Evolutionary conservation across 2,888 invertebrate genomes (phyloP).

Genomic region (Ormyrus rosae): DNA sequence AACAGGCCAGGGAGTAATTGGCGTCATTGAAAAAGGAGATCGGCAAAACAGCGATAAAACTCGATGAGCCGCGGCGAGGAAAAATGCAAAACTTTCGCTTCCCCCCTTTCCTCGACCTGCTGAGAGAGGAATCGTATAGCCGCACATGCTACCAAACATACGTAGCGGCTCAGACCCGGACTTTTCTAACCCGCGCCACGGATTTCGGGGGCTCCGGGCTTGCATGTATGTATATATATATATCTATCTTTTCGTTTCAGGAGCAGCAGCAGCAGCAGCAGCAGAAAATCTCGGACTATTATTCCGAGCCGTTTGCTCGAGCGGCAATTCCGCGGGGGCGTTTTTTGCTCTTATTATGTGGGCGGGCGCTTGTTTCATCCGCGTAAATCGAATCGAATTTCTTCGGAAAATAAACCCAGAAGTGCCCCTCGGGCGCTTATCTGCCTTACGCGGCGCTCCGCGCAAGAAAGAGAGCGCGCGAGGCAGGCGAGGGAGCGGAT

Average conservation of each 20-base stretch:
- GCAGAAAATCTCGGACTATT: slow-evolving; percentile 56
- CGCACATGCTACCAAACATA: background rate
- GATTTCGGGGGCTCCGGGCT: slow-evolving; percentile 23
- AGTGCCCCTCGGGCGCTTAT: slow-evolving; percentile 54
- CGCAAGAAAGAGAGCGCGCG: slow-evolving; percentile 10
- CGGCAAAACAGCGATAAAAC: slow-evolving; percentile 23
- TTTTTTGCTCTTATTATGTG: slow-evolving; percentile 54
- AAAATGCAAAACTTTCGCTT: slow-evolving; percentile 39
- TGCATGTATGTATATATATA: background rate
- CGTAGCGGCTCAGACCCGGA: background rate
- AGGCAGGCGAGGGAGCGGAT: slow-evolving; percentile 3
- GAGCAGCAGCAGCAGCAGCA: slow-evolving; percentile 13
- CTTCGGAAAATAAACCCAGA: slow-evolving; percentile 58
- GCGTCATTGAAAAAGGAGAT: background rate
- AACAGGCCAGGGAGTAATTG: slow-evolving; percentile 31
- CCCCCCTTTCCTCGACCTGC: background rate
- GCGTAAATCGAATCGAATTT: slow-evolving; percentile 59
- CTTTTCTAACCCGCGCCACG: background rate
- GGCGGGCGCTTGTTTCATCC: slow-evolving; percentile 50
- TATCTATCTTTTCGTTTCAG: background rate
- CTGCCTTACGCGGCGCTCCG: slow-evolving; percentile 28
- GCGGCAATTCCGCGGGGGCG: slow-evolving; percentile 51
- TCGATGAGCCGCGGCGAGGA: slow-evolving; percentile 35
- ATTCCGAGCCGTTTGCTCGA: slow-evolving; percentile 56
- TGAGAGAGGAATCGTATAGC: background rate